Conservation (phyloP, 2,113 vertebrate species). For the Paedocypris sp. region DNA sequence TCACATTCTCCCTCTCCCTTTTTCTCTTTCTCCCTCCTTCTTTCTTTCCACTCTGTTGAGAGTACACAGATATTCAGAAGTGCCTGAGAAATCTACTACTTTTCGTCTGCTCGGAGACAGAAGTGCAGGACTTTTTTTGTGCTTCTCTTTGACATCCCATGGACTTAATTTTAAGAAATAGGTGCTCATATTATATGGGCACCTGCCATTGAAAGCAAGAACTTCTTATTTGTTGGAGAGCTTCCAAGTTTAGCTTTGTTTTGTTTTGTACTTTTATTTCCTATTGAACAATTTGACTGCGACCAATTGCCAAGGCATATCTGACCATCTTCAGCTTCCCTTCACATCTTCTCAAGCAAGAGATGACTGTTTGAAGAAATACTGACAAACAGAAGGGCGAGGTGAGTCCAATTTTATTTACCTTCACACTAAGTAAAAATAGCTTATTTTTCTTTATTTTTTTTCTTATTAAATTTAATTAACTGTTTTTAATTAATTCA, state of each 20-base stretch:
- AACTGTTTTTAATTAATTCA: no score
- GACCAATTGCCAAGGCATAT: constrained; percentile 32
- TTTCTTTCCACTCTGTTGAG: constrained; percentile 62
- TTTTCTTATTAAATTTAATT: no score
- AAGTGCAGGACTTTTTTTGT: constrained; percentile 45
- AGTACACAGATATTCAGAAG: constrained; percentile 59
- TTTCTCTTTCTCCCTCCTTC: constrained; percentile 50
- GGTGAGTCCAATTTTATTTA: constrained; percentile 42
- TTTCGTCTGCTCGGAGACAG: constrained; percentile 52
- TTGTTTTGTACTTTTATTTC: no score
- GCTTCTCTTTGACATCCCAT: constrained; percentile 41
- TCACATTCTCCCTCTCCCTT: constrained; percentile 27
- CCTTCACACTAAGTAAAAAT: no score
- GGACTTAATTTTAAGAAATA: constrained; percentile 53
- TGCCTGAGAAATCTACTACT: constrained; percentile 60
- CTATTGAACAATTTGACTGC: constrained; percentile 44
- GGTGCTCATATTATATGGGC: constrained; percentile 34
- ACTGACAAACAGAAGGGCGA: constrained; percentile 55
- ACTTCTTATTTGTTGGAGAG: no score
- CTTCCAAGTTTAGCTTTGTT: no score
- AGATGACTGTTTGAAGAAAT: constrained; percentile 54
- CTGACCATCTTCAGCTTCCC: constrained; percentile 13
- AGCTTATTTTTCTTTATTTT: no score
- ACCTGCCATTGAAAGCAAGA: constrained; percentile 36
- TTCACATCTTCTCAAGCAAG: constrained; percentile 32